Percentiles rank a stretch among this genome's conserved stretches.
Conservation (phyloP, 1,140 invertebrate genomes). For the Scaptomyza pallida region DNA sequence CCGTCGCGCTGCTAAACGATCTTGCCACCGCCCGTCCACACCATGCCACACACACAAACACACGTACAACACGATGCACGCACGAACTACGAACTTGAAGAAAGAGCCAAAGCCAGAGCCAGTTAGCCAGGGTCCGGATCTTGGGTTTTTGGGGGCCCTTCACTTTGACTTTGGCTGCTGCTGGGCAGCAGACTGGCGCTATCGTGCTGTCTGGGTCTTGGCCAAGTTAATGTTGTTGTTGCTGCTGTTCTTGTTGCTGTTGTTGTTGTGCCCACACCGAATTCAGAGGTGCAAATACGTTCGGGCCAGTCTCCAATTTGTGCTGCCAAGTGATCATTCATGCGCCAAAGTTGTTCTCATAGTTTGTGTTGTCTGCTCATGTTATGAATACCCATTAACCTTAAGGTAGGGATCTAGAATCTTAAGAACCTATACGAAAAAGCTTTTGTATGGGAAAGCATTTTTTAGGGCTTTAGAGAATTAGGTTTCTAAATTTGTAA, state of each 20-base stretch:
- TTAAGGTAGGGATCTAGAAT: no score
- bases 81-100: constrained; percentile 69
- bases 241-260: constrained; percentile 18
- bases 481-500: no score
- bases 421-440: no score
- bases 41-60: constrained; percentile 71
- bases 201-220: constrained; percentile 38
- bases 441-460: background rate
- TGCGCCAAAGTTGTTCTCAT: constrained; percentile 47
- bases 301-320: constrained; percentile 77
- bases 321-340: constrained; percentile 77
- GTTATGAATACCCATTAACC: constrained; percentile 30
- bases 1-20: constrained; percentile 78
- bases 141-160: constrained; percentile 52
- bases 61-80: constrained; percentile 45
- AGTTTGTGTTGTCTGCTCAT: constrained; percentile 39
- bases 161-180: constrained; percentile 29
- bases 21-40: constrained; percentile 82
- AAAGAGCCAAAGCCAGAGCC: constrained; percentile 23
- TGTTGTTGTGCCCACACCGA: constrained; percentile 71
- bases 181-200: constrained; percentile 72
- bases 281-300: constrained; percentile 83
- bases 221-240: constrained; percentile 27
- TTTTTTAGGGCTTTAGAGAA: background rate
- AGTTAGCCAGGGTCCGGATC: constrained; percentile 40